phyloP scores from a whole-genome alignment of 1,140 invertebrate species.

The Phymorhynchus buccinoides region DNA sequence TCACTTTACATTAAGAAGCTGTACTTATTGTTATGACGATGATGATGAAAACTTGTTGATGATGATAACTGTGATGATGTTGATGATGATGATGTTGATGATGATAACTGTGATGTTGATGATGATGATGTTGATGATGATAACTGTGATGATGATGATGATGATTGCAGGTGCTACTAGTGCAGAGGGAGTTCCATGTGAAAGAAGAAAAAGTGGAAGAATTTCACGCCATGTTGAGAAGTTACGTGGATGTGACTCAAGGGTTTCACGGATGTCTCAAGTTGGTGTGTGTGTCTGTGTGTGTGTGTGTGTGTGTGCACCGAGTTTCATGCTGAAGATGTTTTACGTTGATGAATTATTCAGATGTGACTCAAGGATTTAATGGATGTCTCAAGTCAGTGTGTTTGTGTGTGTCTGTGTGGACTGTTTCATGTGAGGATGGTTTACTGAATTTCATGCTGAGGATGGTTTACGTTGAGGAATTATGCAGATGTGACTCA shows the following conservation, averaged over 20 bases:
- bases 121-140: too few relatives aligned
- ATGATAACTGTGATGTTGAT: too few relatives aligned
- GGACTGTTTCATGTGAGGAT: background rate
- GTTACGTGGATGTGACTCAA: conserved; percentile 62
- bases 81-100: too few relatives aligned
- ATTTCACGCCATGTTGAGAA: conserved; percentile 49
- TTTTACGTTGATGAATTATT: background rate
- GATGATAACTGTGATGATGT: too few relatives aligned
- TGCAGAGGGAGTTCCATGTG: conserved; percentile 57
- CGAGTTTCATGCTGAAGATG: background rate
- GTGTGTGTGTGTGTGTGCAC: background rate
- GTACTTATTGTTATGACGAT: too few relatives aligned
- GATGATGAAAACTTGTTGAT: too few relatives aligned
- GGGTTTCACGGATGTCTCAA: conserved; percentile 58
- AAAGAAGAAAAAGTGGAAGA: conserved; percentile 51
- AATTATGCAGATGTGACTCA: too few relatives aligned
- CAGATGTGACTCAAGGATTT: background rate
- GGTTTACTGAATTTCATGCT: background rate
- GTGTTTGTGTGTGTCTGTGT: background rate
- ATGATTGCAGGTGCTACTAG: conserved; percentile 52
- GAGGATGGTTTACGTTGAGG: background rate
- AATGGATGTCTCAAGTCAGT: background rate
- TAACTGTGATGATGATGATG: too few relatives aligned
- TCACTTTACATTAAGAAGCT: too few relatives aligned
- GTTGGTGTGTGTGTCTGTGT: conserved; percentile 39